Conservation (phyloP, 2,888 invertebrate species). For the Zeuzera pyrina region DNA sequence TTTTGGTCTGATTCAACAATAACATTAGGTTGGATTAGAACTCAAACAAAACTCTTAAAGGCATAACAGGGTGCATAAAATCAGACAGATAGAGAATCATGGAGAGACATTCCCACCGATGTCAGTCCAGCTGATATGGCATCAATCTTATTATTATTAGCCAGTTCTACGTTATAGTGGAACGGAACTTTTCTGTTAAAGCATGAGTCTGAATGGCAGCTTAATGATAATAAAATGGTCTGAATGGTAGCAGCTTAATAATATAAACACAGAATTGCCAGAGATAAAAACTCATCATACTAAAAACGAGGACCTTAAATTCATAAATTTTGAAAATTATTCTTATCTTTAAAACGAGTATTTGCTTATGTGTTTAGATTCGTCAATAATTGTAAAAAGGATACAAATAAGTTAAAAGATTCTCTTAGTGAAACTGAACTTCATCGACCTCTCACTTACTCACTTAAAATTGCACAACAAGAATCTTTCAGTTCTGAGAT, state of each 20-base stretch:
- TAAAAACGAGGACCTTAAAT: too few species aligned
- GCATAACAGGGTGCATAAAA: conserved; percentile 10
- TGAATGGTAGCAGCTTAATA: conserved; percentile 1
- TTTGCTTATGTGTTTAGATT: background rate
- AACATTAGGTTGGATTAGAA: conserved; percentile 11
- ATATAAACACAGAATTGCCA: background rate
- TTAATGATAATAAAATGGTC: background rate
- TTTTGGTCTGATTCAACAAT: conserved; percentile 14
- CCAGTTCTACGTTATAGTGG: conserved; percentile 6
- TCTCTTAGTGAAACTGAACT: too few species aligned
- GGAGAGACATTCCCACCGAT: too few species aligned
- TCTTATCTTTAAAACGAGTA: background rate
- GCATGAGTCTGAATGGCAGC: too few species aligned
- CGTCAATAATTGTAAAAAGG: too few species aligned
- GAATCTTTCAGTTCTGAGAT: too few species aligned
- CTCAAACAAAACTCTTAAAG: conserved; percentile 11
- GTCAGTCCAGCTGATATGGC: too few species aligned
- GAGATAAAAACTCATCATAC: conserved; percentile 2
- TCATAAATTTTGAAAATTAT: background rate
- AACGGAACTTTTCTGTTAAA: conserved; percentile 1
- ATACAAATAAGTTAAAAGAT: too few species aligned
- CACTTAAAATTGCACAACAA: too few species aligned
- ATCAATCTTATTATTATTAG: conserved; percentile 8
- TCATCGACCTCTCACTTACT: too few species aligned
- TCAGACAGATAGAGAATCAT: too few species aligned